These are phyloP conservation scores for Amazona guildingii DNA, from an alignment of 2,113 vertebrate genomes.

Conservation along the genomic window DNA sequence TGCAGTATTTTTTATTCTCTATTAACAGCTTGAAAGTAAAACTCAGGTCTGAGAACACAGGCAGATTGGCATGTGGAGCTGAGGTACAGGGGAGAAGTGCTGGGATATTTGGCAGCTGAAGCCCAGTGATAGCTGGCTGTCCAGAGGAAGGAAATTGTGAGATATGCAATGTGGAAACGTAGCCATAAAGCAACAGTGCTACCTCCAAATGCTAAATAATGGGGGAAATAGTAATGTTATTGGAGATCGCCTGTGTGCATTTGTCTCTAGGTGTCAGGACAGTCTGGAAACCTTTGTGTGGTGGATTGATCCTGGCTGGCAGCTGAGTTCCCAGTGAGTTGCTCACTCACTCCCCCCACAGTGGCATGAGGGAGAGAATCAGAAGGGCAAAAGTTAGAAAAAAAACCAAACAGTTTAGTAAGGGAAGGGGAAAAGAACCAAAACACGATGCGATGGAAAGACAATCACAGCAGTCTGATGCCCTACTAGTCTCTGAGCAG, in stretches of 20 bases:
- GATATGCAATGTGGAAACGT: neutral
- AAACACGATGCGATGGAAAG: neutral
- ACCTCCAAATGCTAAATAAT: neutral
- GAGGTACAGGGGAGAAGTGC: accelerated
- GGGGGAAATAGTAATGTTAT: neutral
- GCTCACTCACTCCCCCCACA: neutral
- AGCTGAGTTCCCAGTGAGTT: neutral
- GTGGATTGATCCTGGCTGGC: neutral
- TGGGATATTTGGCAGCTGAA: neutral
- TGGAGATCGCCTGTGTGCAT: neutral
- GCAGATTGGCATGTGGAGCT: neutral
- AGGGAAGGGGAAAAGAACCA: neutral
- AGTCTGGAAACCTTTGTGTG: neutral
- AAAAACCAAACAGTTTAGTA: neutral
- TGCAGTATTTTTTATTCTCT: neutral
- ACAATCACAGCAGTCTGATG: neutral
- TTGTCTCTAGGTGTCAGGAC: neutral
- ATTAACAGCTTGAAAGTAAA: neutral
- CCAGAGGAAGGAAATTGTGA: neutral
- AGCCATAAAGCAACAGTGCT: neutral
- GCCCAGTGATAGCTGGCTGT: neutral
- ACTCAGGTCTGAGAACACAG: neutral
- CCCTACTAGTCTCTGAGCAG: neutral
- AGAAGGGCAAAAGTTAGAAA: neutral
- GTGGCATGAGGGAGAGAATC: neutral